Percentiles rank a stretch among this genome's conserved stretches.
Conservation (phyloP, 1,140 invertebrate genomes). For the Drosophila mauritiana region DNA sequence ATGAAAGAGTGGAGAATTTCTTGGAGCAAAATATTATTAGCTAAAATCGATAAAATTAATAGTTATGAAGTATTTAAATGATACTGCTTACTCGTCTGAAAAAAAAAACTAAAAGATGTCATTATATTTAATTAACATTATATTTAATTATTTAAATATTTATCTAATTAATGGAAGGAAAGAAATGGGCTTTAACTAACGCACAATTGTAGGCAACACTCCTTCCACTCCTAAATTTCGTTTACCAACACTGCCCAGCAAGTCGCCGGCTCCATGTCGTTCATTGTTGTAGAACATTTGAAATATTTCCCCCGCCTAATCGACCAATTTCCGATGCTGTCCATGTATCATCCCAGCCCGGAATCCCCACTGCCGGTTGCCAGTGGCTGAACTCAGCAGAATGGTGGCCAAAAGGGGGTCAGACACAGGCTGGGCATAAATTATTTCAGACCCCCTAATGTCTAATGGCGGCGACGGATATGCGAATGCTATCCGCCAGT, state of each 20-base stretch:
- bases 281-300: conserved; percentile 7
- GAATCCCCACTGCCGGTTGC: conserved; percentile 17
- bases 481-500: conserved; percentile 39
- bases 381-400: conserved; percentile 7
- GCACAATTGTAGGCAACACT: conserved; percentile 33
- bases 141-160: neutral
- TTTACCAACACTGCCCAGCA: conserved; percentile 19
- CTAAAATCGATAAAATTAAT: neutral
- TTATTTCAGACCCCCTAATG: conserved; percentile 69
- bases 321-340: conserved; percentile 39
- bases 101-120: too few species aligned
- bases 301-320: conserved; percentile 36
- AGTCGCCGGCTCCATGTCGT: conserved; percentile 4
- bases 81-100: too few species aligned
- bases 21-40: neutral
- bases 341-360: conserved; percentile 30
- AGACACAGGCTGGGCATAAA: conserved; percentile 56
- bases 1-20: neutral
- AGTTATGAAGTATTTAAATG: neutral
- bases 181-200: neutral
- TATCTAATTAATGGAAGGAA: neutral
- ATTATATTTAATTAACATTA: neutral
- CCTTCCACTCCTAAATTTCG: neutral
- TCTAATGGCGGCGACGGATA: conserved; percentile 71
- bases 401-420: conserved; percentile 1